Percentiles rank a stretch among this genome's conserved stretches.
phyloP scores from a whole-genome alignment of 2,797 vertebrate species.

The Neomorphus geoffroyi region DNA sequence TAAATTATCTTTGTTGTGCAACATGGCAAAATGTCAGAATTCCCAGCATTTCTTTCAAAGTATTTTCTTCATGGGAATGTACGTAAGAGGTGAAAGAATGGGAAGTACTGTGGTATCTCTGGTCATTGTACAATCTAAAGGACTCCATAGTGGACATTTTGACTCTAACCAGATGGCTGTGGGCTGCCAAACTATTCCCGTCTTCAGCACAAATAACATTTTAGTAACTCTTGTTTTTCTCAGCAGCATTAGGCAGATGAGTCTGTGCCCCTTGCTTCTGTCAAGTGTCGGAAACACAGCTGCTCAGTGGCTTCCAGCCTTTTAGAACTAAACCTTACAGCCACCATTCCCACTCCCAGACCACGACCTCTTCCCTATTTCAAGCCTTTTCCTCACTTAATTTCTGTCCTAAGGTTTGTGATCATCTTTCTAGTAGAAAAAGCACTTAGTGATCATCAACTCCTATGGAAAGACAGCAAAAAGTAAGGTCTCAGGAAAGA shows the following conservation, averaged over 20 bases:
- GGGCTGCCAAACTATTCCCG: slow-evolving; percentile 51
- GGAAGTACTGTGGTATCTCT: slow-evolving; percentile 53
- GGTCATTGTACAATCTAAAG: slow-evolving; percentile 52
- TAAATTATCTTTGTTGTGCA: background rate
- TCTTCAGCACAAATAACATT: slow-evolving; percentile 31
- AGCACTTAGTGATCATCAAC: background rate
- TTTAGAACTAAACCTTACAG: background rate
- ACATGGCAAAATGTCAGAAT: background rate
- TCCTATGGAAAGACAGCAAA: background rate
- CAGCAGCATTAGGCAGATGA: slow-evolving; percentile 7
- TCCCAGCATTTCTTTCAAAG: background rate
- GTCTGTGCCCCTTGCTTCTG: background rate
- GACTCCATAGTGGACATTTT: slow-evolving; percentile 49
- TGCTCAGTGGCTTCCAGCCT: background rate
- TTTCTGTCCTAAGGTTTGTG: too few relatives aligned
- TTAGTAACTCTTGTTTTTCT: background rate
- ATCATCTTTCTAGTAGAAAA: too few relatives aligned
- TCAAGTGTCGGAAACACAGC: background rate
- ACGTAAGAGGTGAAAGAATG: slow-evolving; percentile 22
- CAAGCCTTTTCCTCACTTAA: background rate
- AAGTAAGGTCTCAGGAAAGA: background rate
- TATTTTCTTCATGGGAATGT: background rate
- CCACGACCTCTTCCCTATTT: too few relatives aligned
- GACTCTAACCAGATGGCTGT: slow-evolving; percentile 72
- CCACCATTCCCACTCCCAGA: background rate